A percentile compares a stretch with the other conserved stretches of the same genome.
These are phyloP conservation scores for Euspilapteryx auroguttella DNA, from an alignment of 2,888 invertebrate genomes.

Conservation along the genomic window DNA sequence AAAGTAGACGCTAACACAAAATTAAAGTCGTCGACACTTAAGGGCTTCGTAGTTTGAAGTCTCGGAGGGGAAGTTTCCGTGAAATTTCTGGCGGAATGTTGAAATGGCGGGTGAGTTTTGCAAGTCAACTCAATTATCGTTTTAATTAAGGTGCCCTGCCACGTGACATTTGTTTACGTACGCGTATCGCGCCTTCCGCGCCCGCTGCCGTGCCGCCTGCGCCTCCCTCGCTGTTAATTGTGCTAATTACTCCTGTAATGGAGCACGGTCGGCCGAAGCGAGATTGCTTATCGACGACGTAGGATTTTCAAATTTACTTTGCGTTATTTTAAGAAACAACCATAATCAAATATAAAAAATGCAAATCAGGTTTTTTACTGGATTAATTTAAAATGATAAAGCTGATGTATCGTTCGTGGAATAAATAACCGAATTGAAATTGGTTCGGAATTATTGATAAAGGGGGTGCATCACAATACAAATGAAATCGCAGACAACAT, in stretches of 20 bases:
- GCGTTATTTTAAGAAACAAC: constrained; percentile 21
- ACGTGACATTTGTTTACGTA: constrained; percentile 62
- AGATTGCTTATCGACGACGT: constrained; percentile 60
- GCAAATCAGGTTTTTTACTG: too few relatives aligned
- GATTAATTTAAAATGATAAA: too few relatives aligned
- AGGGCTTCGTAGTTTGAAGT: constrained; percentile 52
- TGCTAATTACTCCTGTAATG: constrained; percentile 62
- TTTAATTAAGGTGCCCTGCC: constrained; percentile 58
- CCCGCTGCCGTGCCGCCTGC: constrained; percentile 13
- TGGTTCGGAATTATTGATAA: too few relatives aligned
- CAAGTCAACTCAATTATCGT: constrained; percentile 63
- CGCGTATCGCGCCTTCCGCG: constrained; percentile 16
- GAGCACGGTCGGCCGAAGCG: constrained; percentile 47
- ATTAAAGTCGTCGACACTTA: constrained; percentile 59
- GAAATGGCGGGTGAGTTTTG: constrained; percentile 60
- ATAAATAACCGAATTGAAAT: too few relatives aligned
- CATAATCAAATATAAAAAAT: too few relatives aligned
- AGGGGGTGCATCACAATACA: too few relatives aligned
- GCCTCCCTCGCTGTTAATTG: constrained; percentile 51
- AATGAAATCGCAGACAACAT: too few relatives aligned
- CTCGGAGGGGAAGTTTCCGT: constrained; percentile 45
- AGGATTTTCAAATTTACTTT: constrained; percentile 45
- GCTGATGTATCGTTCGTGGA: too few relatives aligned
- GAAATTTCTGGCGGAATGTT: constrained; percentile 54
- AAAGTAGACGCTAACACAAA: constrained; percentile 59